Evolutionary conservation across 2,888 invertebrate genomes (phyloP).

Genomic region (Anorthoa munda): DNA sequence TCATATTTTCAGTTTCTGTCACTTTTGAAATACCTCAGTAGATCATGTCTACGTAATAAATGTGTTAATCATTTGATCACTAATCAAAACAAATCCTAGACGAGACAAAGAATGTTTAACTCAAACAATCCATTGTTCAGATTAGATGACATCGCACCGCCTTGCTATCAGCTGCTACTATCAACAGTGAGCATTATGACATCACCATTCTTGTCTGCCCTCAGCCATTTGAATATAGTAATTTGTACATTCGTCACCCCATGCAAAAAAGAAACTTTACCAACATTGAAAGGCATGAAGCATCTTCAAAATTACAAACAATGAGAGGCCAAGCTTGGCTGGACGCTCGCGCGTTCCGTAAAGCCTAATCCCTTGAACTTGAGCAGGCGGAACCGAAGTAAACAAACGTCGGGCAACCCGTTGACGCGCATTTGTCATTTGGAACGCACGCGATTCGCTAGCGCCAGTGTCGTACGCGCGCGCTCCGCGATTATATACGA

Average conservation of each 20-base stretch:
- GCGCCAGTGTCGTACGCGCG: constrained; percentile 76
- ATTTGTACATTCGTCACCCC: constrained; percentile 53
- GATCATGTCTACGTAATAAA: neutral
- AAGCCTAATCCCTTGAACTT: constrained; percentile 88
- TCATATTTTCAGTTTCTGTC: no score
- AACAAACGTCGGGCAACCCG: constrained; percentile 82
- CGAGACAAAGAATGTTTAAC: constrained; percentile 46
- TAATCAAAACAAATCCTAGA: constrained; percentile 34
- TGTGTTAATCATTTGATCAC: constrained; percentile 18
- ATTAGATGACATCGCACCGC: constrained; percentile 37
- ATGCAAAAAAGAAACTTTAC: constrained; percentile 48
- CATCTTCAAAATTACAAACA: constrained; percentile 46
- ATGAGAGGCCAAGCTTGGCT: constrained; percentile 68
- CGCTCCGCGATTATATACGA: constrained; percentile 74
- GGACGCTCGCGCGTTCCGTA: constrained; percentile 70
- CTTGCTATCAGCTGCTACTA: constrained; percentile 55
- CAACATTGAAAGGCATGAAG: constrained; percentile 62
- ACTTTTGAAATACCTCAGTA: neutral
- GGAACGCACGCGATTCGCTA: constrained; percentile 81
- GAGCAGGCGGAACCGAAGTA: constrained; percentile 81
- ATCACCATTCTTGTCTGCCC: constrained; percentile 60
- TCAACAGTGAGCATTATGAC: constrained; percentile 56
- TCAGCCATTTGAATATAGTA: constrained; percentile 35
- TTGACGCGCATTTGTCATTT: constrained; percentile 89
- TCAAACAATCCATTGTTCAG: constrained; percentile 59